These are phyloP conservation scores for Tringa solitaria DNA, from an alignment of 2,113 vertebrate genomes.

Conservation along the genomic window DNA sequence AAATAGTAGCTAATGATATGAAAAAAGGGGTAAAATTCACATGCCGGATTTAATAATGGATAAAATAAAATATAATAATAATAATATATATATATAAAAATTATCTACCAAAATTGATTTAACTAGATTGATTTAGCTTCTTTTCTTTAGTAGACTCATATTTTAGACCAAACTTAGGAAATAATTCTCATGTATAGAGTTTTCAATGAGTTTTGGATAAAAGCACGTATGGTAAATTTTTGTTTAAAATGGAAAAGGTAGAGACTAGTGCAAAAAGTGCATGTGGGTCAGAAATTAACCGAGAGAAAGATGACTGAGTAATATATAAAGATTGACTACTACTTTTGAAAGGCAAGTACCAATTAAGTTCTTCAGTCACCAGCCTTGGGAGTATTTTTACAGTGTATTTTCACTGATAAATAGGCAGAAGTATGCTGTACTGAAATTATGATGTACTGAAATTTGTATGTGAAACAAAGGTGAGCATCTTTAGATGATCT, in stretches of 20 bases:
- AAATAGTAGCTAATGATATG: background rate
- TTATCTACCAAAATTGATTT: background rate
- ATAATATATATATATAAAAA: background rate
- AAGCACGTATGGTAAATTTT: background rate
- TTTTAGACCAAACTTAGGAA: background rate
- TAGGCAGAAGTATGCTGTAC: background rate
- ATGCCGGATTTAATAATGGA: background rate
- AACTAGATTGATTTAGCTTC: background rate
- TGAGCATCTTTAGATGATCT: background rate
- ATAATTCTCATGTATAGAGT: background rate
- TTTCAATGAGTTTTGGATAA: background rate
- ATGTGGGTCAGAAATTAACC: background rate
- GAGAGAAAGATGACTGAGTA: background rate
- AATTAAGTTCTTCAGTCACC: background rate
- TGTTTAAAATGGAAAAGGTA: background rate
- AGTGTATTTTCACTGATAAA: background rate
- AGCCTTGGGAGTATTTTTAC: background rate
- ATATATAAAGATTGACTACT: background rate
- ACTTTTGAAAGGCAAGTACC: background rate
- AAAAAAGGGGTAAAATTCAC: background rate
- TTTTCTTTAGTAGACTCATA: background rate
- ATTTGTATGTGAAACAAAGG: background rate
- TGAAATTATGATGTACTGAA: background rate
- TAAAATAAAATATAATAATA: background rate
- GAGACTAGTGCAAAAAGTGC: background rate